These are phyloP conservation scores for Neodiprion fabricii DNA, from an alignment of 1,140 invertebrate species.

Conservation along the genomic window DNA sequence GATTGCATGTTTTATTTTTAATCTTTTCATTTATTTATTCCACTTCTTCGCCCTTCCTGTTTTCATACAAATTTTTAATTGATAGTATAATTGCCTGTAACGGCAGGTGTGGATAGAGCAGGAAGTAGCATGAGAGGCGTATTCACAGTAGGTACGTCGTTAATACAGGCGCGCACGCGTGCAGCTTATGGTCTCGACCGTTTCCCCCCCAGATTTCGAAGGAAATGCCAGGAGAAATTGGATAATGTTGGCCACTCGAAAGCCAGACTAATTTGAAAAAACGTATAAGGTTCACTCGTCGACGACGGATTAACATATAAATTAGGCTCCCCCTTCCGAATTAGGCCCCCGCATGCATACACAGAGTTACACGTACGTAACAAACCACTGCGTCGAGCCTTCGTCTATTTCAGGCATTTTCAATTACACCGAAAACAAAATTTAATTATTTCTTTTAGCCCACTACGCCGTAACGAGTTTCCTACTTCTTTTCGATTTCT, in stretches of 20 bases:
- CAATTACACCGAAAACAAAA: slow-evolving; percentile 1
- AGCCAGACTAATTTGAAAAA: not conserved
- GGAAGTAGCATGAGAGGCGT: too few relatives aligned
- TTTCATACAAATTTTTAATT: too few relatives aligned
- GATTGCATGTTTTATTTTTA: too few relatives aligned
- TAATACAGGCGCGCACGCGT: too few relatives aligned
- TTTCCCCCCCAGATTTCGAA: too few relatives aligned
- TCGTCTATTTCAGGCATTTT: not conserved
- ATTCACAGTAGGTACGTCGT: too few relatives aligned
- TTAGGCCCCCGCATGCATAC: not conserved
- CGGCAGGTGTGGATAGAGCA: too few relatives aligned
- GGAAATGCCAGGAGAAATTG: not conserved
- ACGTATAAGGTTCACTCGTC: not conserved
- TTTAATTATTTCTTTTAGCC: not conserved
- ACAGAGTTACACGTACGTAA: not conserved
- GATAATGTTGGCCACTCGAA: slow-evolving; percentile 1
- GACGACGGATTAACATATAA: not conserved
- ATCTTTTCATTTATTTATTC: too few relatives aligned
- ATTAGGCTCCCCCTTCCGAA: not conserved
- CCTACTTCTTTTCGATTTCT: too few relatives aligned
- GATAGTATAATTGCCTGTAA: too few relatives aligned
- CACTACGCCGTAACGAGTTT: not conserved
- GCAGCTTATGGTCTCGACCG: too few relatives aligned
- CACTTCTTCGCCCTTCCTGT: too few relatives aligned
- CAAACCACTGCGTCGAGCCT: not conserved